Conservation (phyloP, 2,797 vertebrate species). For the Sorex maritimensis region DNA sequence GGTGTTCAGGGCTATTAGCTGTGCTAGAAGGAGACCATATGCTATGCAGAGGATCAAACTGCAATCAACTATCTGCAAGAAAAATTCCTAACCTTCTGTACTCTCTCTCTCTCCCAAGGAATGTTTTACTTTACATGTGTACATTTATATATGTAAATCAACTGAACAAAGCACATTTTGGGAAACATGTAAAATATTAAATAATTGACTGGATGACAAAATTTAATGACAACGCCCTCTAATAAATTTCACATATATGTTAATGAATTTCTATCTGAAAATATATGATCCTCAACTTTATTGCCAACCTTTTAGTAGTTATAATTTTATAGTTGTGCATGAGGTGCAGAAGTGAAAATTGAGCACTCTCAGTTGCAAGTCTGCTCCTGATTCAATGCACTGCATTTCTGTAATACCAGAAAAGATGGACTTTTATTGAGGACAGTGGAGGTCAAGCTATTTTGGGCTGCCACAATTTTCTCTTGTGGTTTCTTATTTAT, state of each 20-base stretch:
- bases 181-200: background rate
- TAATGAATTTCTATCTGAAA: slow-evolving; percentile 34
- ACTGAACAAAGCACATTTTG: background rate
- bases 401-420: background rate
- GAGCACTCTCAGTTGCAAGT: background rate
- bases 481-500: background rate
- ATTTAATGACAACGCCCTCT: background rate
- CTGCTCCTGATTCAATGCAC: background rate
- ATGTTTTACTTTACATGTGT: too few relatives aligned
- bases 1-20: too few relatives aligned
- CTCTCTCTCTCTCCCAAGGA: background rate
- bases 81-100: too few relatives aligned
- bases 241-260: background rate
- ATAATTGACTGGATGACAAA: background rate
- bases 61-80: too few relatives aligned
- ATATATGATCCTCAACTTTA: background rate
- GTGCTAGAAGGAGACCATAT: too few relatives aligned
- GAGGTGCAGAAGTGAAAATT: background rate
- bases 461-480: background rate
- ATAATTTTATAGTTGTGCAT: background rate
- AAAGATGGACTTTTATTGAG: background rate
- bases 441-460: background rate
- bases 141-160: background rate
- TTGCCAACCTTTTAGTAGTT: background rate
- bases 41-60: too few relatives aligned